Base-by-base conservation (phyloP, 64 coral and sea anemone species). In the Astreopora myriophthalma region DNA sequence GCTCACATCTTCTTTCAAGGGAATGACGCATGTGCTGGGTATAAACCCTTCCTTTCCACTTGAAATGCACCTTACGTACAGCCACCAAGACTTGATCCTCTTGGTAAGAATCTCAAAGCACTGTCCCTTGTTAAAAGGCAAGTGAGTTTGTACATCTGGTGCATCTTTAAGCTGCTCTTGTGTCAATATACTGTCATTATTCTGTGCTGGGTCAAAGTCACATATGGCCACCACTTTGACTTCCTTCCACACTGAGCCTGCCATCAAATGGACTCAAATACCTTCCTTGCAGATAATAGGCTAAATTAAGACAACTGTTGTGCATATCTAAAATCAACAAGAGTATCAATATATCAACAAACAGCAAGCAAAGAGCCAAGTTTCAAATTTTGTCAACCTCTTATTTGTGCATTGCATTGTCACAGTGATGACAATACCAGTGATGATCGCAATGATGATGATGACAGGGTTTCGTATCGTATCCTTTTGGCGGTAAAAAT, bases 21-120 rank as follows among this genome's bases (percentile, higher is more conserved):
- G 90, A n/a, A 66, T 51, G 62, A 86, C 70, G 29, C 69, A 92
- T 40, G 37, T 55, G 20, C 90, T 92, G 26, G 90, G 90, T 77
- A 92, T 73, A 86, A 85, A 92, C 13, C 90, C 90, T 40, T 92
- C 90, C 40, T 77, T 73, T 23, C 55, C 39, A 24, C 58, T 92
- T 63, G 57, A 64, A 30, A 67, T 8, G 32, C 80, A 71, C 19
- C 77, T 85, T 1, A 92, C 90, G 23, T 85, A 92, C 1, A 92
- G 20, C 90, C 90, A 92, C 80, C 90, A 92, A 40, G 34, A 40
- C 11, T 60, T 75, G 2, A 77, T 8, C 63, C 74, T 79, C 58
- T 60, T 86, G 11, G 79, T 84, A 3, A 92, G 79, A 29, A 92
- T 84, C 20, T 92, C 82, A 92, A 92, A 86, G 5, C 65, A 70